Base-by-base conservation (phyloP, 2,888 invertebrate species). In the Leptinotarsa haldemani region DNA sequence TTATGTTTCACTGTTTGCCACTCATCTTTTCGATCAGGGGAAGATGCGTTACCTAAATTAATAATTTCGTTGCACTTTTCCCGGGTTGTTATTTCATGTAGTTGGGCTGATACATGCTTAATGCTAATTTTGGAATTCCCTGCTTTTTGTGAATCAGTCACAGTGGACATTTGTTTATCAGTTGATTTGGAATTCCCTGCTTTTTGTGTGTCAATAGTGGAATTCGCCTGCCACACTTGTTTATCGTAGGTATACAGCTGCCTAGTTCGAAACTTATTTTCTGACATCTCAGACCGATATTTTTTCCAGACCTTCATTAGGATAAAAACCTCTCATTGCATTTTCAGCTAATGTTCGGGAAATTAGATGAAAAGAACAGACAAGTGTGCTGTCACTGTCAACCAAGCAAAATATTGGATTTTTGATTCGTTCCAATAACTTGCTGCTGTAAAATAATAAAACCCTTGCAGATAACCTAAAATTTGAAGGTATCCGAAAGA, bases 1-100 rank as follows among this genome's bases (percentile, higher is more conserved):
- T n/a, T 52, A 52, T 52, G n/a, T 3, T 52, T 52, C n/a, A 52
- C 40, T 40, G 46, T 64, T 64, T 64, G 64, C 64, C 64, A 64
- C n/a, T 64, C n/a, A 20, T 64, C 18, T 3, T 52, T 48, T 13
- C 16, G 15, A 48, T 48, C 3, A 30, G 25, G 25, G 25, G 25
- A 25, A 25, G 25, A 25, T 25, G 25, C 25, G 9, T 53, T 18
- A 53, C 9, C 18, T 53, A 18, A 53, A 53, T 53, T 53, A 53
- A 18, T 53, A 12, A 53, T 65, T 65, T 46, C 18, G n/a, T 30
- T 65, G 65, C 53, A 53, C 18, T 53, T 53, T 18, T 53, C 5
- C 18, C n/a, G 9, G 53, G 53, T 18, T 18, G n/a, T 53, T 18
- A 18, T 53, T 53, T 53, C 53, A 7, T 18, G 53, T 18, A 53